Base-by-base conservation (phyloP, 2,797 vertebrate genomes). In the Smutsia temminckii region DNA sequence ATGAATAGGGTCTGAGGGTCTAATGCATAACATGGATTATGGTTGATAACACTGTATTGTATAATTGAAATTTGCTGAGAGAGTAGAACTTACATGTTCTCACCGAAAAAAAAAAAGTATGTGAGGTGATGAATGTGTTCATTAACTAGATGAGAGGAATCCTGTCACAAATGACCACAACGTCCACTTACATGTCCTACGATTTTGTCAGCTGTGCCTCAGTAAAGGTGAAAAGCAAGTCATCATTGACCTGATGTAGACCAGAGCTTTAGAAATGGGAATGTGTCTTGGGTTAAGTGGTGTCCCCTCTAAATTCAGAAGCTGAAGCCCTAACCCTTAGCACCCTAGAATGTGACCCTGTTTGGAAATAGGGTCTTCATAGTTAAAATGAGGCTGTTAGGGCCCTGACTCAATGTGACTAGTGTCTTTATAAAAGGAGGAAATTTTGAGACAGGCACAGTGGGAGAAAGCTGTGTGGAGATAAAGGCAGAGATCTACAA, bases 381-480 rank as follows among this genome's bases (percentile, higher is more conserved):
- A 69, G 16, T 83, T 95, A 92, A 68, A 90, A 63, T 68, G 37
- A 66, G 14, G 20, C 42, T 51, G 10, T 64, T 72, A 81, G 21
- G 49, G 27, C 12, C 8, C 9, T 25, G 78, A 49, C 84, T 69
- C 51, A n/a, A 0, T 51, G 80, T 79, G 57, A 89, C 13, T 49
- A 77, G 16, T 85, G 18, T 85, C n/a, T 63, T 87, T 61, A 69
- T 90, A 63, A 53, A 81, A 92, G 69, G 77, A 79, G 81, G 57
- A 32, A 69, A 42, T 72, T 68, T 89, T 57, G 85, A 83, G 68
- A 81, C 27, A 55, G 49, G 57, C 32, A 21, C 10, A 68, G 49
- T 71, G 40, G 40, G 53, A 55, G 53, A 63, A 72, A 49, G 55
- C 32, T 64, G 57, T 25, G n/a, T 75, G n/a, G 55, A 83, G 51